phyloP scores from a whole-genome alignment of 2,888 invertebrate genomes.

The Cataglyphis cursor region DNA sequence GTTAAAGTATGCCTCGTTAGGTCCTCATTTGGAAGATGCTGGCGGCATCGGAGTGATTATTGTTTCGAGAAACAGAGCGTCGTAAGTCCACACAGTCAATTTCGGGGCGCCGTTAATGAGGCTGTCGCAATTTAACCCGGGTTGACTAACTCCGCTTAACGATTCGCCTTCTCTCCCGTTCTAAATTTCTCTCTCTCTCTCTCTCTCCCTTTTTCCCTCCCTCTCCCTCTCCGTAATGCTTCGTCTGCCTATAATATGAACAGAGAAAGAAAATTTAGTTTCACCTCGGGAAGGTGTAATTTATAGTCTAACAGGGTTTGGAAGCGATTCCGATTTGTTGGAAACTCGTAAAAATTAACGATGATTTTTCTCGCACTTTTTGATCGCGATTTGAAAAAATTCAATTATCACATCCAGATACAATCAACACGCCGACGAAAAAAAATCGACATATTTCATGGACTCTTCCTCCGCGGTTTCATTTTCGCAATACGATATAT shows the following conservation, averaged over 20 bases:
- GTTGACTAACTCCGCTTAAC: constrained; percentile 49
- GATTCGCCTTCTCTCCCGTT: constrained; percentile 19
- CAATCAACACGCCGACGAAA: constrained; percentile 26
- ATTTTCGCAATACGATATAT: constrained; percentile 1
- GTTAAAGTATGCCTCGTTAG: not conserved
- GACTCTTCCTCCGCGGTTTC: constrained; percentile 22
- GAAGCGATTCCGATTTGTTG: constrained; percentile 37
- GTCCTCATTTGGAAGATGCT: not conserved
- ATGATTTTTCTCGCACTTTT: constrained; percentile 35
- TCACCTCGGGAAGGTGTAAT: constrained; percentile 33
- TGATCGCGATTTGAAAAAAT: constrained; percentile 21
- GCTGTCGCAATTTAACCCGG: constrained; percentile 45
- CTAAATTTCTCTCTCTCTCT: not conserved
- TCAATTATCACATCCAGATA: constrained; percentile 33
- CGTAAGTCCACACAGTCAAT: constrained; percentile 42
- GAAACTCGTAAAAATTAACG: constrained; percentile 33
- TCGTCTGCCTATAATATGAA: constrained; percentile 30
- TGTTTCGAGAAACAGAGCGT: constrained; percentile 39
- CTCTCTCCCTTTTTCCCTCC: not conserved
- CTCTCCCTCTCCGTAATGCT: not conserved
- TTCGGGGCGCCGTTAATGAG: constrained; percentile 45
- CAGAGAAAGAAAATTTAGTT: constrained; percentile 44
- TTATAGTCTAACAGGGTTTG: constrained; percentile 37
- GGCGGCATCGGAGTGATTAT: constrained; percentile 19
- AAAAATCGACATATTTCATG: constrained; percentile 20